These are phyloP conservation scores for Sarcophaga carnaria DNA, from an alignment of 2,888 invertebrate genomes.

Conservation along the genomic window DNA sequence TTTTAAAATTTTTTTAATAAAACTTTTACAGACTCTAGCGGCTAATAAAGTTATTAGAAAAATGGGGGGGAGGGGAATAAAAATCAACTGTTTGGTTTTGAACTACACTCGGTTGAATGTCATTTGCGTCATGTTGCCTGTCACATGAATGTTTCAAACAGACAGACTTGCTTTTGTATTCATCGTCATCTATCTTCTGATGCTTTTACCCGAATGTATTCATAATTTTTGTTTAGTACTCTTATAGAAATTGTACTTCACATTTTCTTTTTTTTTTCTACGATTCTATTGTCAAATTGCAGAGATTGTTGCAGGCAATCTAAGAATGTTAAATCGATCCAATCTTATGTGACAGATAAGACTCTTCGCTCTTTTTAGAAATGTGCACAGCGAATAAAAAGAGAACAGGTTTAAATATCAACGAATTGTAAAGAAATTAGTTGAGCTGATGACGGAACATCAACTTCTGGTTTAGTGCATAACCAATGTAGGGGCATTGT, in stretches of 20 bases:
- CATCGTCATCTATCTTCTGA: background rate
- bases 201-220: background rate
- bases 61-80: background rate
- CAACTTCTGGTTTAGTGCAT: no score
- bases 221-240: slow-evolving; percentile 25
- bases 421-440: no score
- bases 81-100: slow-evolving; percentile 14
- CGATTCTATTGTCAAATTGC: no score
- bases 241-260: slow-evolving; percentile 38
- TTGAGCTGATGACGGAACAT: no score
- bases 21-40: background rate
- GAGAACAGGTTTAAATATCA: no score
- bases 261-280: slow-evolving; percentile 11
- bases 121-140: slow-evolving; percentile 58
- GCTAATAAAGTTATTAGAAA: background rate
- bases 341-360: no score
- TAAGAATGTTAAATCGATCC: no score
- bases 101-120: slow-evolving; percentile 46
- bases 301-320: no score
- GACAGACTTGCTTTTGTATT: background rate
- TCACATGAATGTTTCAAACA: slow-evolving; percentile 63
- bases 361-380: no score
- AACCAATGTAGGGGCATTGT: no score
- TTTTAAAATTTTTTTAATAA: background rate
- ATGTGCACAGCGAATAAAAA: no score